Evolutionary conservation across 2,797 vertebrate species (phyloP), one percentile per base, ranked within the genome.

Genomic region (Pseudomugil gertrudae): DNA sequence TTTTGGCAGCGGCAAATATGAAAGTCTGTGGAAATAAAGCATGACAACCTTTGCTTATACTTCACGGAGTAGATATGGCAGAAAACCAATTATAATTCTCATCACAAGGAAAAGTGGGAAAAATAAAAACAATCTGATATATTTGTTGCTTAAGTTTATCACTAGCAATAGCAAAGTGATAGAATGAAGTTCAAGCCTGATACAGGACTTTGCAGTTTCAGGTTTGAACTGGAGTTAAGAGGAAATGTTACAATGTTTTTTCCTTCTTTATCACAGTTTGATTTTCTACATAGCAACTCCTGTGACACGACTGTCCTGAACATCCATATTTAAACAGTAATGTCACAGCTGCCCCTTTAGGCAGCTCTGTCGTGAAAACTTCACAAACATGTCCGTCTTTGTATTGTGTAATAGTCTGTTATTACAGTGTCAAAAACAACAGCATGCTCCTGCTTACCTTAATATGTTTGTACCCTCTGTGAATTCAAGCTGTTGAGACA

Each of bases 1-100:
- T 70, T 81, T 71, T 57, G 38, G 11, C 45, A 56, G 59, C 27
- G 43, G 54, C 3, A 27, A 67, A 40, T 63, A 47, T 60, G 62
- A 81, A 57, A 61, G 56, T 40, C 45, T 21, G 57, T 69, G 43
- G 62, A 56, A 74, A 74, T 63, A 36, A 77, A 26, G 40, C 58
- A 45, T 61, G 58, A 61, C 63, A 65, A 62, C 47, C 53, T 43
- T 7, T n/a, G 36, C 33, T 62, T 33, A 27, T 4, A 15, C 32
- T 74, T 43, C n/a, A 10, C 43, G 21, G 63, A 70, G 32, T 3
- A 72, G 17, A 63, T 50, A n/a, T 47, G 53, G 66, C 35, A 61
- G 50, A 58, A 30, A 61, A 52, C 32, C 8, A 32, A 70, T 53
- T 14, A 3, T n/a, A 15, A 66, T 26, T 76, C 45, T 19, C 26